These are phyloP conservation scores for Hoplias malabaricus DNA, from an alignment of 2,113 vertebrate species.

Conservation along the genomic window DNA sequence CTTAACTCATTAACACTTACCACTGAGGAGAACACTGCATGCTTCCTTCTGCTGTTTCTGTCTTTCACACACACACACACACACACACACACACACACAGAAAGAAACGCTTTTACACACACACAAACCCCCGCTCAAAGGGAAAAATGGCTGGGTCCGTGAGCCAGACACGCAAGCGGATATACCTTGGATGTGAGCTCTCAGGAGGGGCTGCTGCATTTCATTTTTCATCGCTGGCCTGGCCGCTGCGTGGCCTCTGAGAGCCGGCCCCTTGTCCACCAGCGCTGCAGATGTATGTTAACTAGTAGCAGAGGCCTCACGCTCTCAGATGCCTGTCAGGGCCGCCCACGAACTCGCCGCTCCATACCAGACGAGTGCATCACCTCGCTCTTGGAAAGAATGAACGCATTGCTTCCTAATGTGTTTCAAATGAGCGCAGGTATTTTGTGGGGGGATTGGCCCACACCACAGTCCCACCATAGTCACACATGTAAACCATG, in stretches of 20 bases:
- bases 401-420: constrained; percentile 72
- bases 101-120: not conserved
- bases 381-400: constrained; percentile 68
- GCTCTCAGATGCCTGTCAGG: constrained; percentile 48
- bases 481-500: constrained; percentile 34
- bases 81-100: constrained; percentile 23
- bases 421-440: constrained; percentile 70
- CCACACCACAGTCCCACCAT: constrained; percentile 17
- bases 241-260: constrained; percentile 55
- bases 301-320: constrained; percentile 64
- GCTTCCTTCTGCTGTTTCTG: constrained; percentile 45
- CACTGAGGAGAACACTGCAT: constrained; percentile 59
- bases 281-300: constrained; percentile 66
- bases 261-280: constrained; percentile 49
- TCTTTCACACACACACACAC: constrained; percentile 19
- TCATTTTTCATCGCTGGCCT: constrained; percentile 63
- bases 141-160: constrained; percentile 17
- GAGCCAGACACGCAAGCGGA: constrained; percentile 66
- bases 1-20: constrained; percentile 60
- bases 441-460: constrained; percentile 57
- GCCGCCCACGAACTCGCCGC: constrained; percentile 60
- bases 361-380: constrained; percentile 72
- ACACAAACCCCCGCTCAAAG: constrained; percentile 27
- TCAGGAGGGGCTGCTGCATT: constrained; percentile 60
- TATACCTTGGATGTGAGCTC: constrained; percentile 55